phyloP scores from a whole-genome alignment of 2,888 invertebrate species.

The Magallana nippona region DNA sequence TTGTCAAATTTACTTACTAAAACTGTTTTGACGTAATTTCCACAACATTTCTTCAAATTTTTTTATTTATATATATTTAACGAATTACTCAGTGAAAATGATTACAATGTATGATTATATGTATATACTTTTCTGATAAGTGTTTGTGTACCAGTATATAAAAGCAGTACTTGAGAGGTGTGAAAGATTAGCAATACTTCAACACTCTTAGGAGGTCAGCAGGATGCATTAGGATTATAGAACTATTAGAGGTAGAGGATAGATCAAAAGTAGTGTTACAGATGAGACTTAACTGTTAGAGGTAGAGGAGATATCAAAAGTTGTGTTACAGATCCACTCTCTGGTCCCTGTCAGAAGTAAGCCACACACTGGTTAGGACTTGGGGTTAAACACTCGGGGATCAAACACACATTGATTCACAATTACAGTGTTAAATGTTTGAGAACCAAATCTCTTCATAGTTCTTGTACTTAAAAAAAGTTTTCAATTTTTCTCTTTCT shows the following conservation, averaged over 20 bases:
- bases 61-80: no score
- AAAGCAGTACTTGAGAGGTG: neutral
- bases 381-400: neutral
- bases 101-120: no score
- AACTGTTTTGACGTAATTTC: no score
- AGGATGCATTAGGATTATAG: neutral
- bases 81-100: no score
- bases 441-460: no score
- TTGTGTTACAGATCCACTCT: constrained; percentile 41
- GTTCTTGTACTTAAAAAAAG: no score
- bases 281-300: constrained; percentile 42
- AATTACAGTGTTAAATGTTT: neutral
- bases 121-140: no score
- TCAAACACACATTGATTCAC: neutral
- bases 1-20: no score
- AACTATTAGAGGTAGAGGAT: neutral
- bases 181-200: constrained; percentile 2
- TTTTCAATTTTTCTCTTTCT: no score
- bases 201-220: neutral
- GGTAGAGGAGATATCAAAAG: constrained; percentile 36
- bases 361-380: constrained; percentile 1
- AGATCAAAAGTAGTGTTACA: neutral
- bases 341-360: constrained; percentile 32
- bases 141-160: neutral
- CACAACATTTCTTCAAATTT: no score